Conservation (phyloP, 2,113 vertebrate species). For the Kryptolebias marmoratus region DNA sequence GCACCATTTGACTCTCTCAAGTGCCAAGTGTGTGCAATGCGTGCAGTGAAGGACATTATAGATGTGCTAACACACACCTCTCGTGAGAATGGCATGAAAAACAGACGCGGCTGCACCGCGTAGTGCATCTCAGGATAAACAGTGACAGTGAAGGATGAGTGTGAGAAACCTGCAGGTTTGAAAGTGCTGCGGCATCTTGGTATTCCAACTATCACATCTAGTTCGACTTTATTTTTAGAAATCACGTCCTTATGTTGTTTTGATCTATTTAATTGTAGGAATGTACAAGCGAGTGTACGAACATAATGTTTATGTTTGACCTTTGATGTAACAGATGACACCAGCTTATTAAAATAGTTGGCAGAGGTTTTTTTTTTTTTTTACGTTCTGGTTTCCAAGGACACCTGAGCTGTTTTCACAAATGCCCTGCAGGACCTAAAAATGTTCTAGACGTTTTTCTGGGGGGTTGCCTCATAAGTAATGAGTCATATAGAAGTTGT, state of each 20-base stretch:
- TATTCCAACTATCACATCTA: conserved; percentile 55
- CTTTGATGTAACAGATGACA: background rate
- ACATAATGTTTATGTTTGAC: conserved; percentile 9
- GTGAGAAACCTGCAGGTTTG: conserved; percentile 44
- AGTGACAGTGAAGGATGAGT: conserved; percentile 45
- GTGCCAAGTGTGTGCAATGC: conserved; percentile 13
- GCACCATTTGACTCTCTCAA: conserved; percentile 15
- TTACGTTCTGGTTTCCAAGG: background rate
- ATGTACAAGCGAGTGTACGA: background rate
- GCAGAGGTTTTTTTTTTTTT: background rate
- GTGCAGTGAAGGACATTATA: conserved; percentile 52
- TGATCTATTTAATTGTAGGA: background rate
- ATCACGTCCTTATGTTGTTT: conserved; percentile 10
- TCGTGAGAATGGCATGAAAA: conserved; percentile 57
- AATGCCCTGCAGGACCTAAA: background rate
- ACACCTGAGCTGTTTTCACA: conserved; percentile 1
- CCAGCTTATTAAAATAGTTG: background rate
- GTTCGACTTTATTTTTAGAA: conserved; percentile 43
- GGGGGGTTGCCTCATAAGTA: background rate
- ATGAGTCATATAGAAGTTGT: background rate
- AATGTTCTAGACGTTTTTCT: background rate
- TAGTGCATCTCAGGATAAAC: conserved; percentile 25
- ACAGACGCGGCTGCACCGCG: background rate
- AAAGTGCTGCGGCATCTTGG: conserved; percentile 38
- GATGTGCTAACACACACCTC: conserved; percentile 56